These are phyloP conservation scores for Brachyistius frenatus DNA, from an alignment of 2,113 vertebrate genomes.

Conservation along the genomic window DNA sequence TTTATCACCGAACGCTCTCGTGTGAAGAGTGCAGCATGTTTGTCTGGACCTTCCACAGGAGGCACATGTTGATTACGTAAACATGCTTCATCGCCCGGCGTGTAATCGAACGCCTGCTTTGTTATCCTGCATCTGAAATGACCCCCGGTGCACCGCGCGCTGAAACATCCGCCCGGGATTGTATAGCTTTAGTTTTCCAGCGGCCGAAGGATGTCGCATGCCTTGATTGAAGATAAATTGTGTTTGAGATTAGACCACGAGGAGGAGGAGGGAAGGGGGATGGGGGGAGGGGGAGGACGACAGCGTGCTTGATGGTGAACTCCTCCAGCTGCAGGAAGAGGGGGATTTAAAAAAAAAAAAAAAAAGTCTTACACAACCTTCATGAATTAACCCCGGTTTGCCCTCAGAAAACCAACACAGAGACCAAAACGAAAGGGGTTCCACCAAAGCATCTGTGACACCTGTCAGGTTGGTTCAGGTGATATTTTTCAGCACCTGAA, in stretches of 20 bases:
- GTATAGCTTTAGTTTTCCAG: background rate
- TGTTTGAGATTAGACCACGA: slow-evolving; percentile 54
- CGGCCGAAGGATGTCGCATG: slow-evolving; percentile 20
- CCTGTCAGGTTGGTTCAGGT: slow-evolving; percentile 20
- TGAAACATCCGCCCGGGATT: slow-evolving; percentile 22
- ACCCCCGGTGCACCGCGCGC: slow-evolving; percentile 18
- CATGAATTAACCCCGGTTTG: slow-evolving; percentile 27
- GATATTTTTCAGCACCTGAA: slow-evolving; percentile 15
- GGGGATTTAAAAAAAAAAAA: slow-evolving; percentile 61
- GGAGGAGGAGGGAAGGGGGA: background rate
- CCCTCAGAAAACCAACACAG: slow-evolving; percentile 24
- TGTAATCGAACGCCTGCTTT: background rate
- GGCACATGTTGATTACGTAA: slow-evolving; percentile 47
- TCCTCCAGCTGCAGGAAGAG: slow-evolving; percentile 53
- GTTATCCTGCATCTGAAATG: slow-evolving; percentile 44
- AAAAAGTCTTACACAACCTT: slow-evolving; percentile 50
- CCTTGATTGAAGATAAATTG: slow-evolving; percentile 63
- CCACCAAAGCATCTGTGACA: slow-evolving; percentile 20
- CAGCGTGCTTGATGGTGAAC: slow-evolving; percentile 15
- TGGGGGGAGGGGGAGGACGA: background rate
- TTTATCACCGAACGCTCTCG: background rate
- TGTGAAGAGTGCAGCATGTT: background rate
- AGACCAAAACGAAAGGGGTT: slow-evolving; percentile 35
- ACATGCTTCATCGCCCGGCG: background rate
- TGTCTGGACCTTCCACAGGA: slow-evolving; percentile 5